Evolutionary conservation across 1,140 invertebrate species (phyloP), one percentile per base, ranked within the genome.

Genomic region (Drosophila leontia): DNA sequence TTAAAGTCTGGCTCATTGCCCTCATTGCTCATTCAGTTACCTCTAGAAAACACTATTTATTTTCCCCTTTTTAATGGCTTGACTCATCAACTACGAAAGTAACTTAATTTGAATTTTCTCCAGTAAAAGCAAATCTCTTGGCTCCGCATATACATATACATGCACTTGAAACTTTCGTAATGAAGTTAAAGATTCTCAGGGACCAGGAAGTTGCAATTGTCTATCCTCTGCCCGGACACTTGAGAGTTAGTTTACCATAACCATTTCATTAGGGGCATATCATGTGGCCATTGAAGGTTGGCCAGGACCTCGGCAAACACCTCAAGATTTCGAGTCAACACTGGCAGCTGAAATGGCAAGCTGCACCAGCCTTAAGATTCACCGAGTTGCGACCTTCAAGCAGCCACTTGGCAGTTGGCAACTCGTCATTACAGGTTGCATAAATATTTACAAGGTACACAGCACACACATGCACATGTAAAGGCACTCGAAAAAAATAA

Each of bases 381-480:
- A 37, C 44, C 44, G 44, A 37, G 69, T 41, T 50, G 65, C 75
- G 64, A 78, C 75, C 75, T 78, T 78, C 75, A 61, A 61, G 75
- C 44, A 81, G 45, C 60, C 65, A 75, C 83, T 68, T 82, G 67
- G 57, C 62, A 82, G 75, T 83, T 87, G 72, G 41, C 79, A 86
- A 67, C 68, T 84, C 80, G 74, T 87, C 84, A 87, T 87, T 87
- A 87, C 78, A 61, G 74, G 68, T 51, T 78, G 80, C 80, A 88
- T 87, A 87, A 87, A 88, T 87, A 88, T 87, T 87, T 87, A 88
- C 84, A 88, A 78, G 84, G 64, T 51, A 80, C 80, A 88, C 80
- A 83, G 60, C 75, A 68, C 53, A 47, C 63, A 64, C 45, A 65
- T 35, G 65, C 32, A 64, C 15, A 37, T 17, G 58, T 11, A 11